A percentile compares a stretch with the other conserved stretches of the same genome.
phyloP scores from a whole-genome alignment of 2,797 vertebrate genomes.

The Falco berigora region DNA sequence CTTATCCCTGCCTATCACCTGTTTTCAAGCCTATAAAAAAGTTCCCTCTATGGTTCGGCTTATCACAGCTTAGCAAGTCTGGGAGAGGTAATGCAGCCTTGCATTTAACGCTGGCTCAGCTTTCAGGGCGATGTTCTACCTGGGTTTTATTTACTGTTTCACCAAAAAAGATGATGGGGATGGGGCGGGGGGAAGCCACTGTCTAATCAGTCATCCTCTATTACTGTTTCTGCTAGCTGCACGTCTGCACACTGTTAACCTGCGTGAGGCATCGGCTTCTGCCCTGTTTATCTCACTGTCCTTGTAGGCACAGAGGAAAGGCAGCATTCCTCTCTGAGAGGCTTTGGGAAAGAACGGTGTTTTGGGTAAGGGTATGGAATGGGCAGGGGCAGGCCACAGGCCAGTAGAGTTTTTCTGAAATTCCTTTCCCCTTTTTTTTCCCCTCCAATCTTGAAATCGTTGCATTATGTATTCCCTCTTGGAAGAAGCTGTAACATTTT shows the following conservation, averaged over 20 bases:
- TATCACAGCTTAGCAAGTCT: background rate
- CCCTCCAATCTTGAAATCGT: background rate
- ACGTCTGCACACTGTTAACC: accelerated
- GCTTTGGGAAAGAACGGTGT: background rate
- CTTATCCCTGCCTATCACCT: background rate
- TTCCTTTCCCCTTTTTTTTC: background rate
- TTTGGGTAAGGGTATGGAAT: background rate
- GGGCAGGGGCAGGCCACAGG: background rate
- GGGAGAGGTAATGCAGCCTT: background rate
- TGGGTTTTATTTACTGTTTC: background rate
- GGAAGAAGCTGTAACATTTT: background rate
- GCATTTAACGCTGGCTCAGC: background rate
- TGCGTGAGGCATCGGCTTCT: background rate
- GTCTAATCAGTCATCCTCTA: background rate
- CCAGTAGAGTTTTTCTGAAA: background rate
- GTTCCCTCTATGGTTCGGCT: background rate
- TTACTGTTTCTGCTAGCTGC: background rate
- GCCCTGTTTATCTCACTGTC: background rate
- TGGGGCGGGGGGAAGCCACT: background rate
- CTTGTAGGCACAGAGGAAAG: background rate
- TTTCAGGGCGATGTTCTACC: background rate
- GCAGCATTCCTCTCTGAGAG: background rate
- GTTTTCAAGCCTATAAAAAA: background rate
- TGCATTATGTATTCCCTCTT: background rate
- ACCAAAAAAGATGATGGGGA: background rate